Percentiles rank a stretch among this genome's conserved stretches.
Evolutionary conservation across 2,888 invertebrate species (phyloP).

Genomic region (Caradrina clavipalpis): DNA sequence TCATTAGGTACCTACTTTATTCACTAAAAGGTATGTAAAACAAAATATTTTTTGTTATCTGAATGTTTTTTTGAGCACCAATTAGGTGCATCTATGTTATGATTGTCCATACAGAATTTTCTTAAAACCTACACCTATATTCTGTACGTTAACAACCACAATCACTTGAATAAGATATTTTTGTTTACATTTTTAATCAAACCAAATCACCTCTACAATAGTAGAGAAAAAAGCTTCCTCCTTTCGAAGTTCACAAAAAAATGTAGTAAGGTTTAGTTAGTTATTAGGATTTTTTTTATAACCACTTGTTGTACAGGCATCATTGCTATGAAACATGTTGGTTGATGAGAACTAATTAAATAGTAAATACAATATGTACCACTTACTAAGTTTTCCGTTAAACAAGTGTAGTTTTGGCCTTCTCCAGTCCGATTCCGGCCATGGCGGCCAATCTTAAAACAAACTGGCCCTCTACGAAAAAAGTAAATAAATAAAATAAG

Average conservation of each 20-base stretch:
- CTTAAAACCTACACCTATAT: neutral
- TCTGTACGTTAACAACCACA: neutral
- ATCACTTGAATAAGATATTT: neutral
- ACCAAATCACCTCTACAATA: conserved; percentile 46
- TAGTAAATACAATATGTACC: too few species aligned
- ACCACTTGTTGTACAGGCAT: too few species aligned
- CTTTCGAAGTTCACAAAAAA: conserved; percentile 67
- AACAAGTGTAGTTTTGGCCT: too few species aligned
- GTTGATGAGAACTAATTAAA: too few species aligned
- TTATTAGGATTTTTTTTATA: neutral
- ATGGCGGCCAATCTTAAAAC: too few species aligned
- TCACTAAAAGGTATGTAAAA: conserved; percentile 7
- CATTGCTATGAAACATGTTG: too few species aligned
- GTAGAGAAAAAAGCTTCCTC: conserved; percentile 67
- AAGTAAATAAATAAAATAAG: too few species aligned
- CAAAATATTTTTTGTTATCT: neutral
- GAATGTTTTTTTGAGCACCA: too few species aligned
- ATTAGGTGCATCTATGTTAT: too few species aligned
- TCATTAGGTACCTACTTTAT: neutral
- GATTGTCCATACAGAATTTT: neutral
- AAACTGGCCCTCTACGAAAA: too few species aligned
- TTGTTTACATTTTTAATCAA: conserved; percentile 34
- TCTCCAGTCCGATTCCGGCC: too few species aligned
- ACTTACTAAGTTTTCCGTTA: too few species aligned
- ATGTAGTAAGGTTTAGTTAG: conserved; percentile 3